A percentile compares a stretch with the other conserved stretches of the same genome.
These are phyloP conservation scores for Cisticola juncidis DNA, from an alignment of 2,113 vertebrate species.

Conservation along the genomic window DNA sequence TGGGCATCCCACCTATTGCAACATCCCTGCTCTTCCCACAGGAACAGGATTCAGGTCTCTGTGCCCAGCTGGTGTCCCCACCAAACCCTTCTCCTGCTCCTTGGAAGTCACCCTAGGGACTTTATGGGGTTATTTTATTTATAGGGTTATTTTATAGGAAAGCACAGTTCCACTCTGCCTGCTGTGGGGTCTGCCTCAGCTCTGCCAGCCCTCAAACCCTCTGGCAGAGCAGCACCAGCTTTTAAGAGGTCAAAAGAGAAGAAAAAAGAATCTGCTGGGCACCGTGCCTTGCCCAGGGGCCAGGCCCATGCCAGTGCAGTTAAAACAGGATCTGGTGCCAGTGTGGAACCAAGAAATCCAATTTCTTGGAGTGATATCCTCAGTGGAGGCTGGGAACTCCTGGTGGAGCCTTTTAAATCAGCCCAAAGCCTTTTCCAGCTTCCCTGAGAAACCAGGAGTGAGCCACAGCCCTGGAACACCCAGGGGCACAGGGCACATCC, in stretches of 20 bases:
- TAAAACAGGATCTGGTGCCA: background rate
- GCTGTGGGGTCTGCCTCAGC: background rate
- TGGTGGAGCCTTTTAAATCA: background rate
- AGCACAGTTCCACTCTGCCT: background rate
- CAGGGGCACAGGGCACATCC: slow-evolving; percentile 13
- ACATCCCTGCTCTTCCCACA: background rate
- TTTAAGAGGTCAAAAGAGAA: background rate
- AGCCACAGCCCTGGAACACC: slow-evolving; percentile 15
- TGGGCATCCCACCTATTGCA: background rate
- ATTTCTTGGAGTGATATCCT: background rate
- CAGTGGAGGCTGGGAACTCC: background rate
- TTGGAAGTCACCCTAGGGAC: background rate
- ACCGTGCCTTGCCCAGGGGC: accelerated
- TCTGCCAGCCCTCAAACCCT: background rate
- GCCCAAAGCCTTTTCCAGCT: slow-evolving; percentile 2
- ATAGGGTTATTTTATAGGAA: background rate
- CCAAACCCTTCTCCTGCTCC: background rate
- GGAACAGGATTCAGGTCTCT: background rate
- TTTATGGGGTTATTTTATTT: background rate
- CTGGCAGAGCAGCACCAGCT: background rate
- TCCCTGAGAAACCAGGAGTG: background rate
- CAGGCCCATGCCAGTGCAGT: background rate
- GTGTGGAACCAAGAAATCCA: background rate
- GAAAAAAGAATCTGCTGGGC: background rate
- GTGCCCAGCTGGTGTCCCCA: background rate